A percentile compares a stretch with the other conserved stretches of the same genome.
phyloP scores from a whole-genome alignment of 1,140 invertebrate species.

The Gonatopus flavifemur region DNA sequence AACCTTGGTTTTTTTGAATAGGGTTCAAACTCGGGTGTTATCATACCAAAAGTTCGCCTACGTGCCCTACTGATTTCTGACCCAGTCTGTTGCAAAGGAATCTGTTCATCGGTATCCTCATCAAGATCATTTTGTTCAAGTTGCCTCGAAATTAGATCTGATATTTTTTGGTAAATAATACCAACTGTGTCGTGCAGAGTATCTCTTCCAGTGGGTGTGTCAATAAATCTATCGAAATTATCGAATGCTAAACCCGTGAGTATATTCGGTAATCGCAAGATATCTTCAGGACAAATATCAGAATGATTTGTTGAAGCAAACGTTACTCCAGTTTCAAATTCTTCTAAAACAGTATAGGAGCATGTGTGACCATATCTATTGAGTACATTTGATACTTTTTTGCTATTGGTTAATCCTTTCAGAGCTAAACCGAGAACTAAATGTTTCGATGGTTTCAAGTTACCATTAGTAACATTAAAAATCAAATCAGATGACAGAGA shows the following conservation, averaged over 20 bases:
- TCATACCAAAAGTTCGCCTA: no score
- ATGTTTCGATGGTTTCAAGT: slow-evolving; percentile 5
- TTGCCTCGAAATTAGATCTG: not conserved
- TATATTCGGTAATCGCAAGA: not conserved
- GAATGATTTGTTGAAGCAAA: not conserved
- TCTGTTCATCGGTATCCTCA: not conserved
- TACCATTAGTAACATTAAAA: not conserved
- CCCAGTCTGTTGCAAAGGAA: not conserved
- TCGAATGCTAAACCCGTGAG: slow-evolving; percentile 1
- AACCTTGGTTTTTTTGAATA: slow-evolving; percentile 1
- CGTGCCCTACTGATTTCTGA: slow-evolving; percentile 1
- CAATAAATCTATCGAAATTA: slow-evolving; percentile 9
- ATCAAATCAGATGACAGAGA: slow-evolving; percentile 19
- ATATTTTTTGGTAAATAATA: slow-evolving; percentile 12
- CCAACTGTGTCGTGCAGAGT: slow-evolving; percentile 20
- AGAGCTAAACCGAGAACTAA: slow-evolving; percentile 2
- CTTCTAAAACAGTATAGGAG: slow-evolving; percentile 1
- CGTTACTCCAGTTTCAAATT: slow-evolving; percentile 1
- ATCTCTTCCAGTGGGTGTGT: slow-evolving; percentile 4
- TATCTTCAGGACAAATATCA: slow-evolving; percentile 5
- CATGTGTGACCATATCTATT: slow-evolving; percentile 8
- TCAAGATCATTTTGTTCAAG: not conserved
- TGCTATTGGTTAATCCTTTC: not conserved
- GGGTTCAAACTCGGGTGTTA: no score
- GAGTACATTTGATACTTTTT: slow-evolving; percentile 5